phyloP scores from a whole-genome alignment of 2,888 invertebrate genomes.

The Lithophane leautieri region DNA sequence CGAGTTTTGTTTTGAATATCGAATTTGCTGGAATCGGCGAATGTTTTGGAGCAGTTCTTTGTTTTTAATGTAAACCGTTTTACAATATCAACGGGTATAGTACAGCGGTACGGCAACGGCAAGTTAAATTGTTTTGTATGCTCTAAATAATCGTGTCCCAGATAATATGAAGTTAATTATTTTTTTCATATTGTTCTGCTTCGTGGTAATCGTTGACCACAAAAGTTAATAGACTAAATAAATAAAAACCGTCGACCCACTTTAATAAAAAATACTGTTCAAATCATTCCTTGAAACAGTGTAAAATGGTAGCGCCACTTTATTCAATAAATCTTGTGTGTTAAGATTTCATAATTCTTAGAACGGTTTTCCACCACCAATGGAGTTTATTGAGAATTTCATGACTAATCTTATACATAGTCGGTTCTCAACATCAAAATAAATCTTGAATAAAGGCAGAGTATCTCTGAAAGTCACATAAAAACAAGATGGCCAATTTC shows the following conservation, averaged over 20 bases:
- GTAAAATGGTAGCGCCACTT: slow-evolving; percentile 38
- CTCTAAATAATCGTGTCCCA: neutral
- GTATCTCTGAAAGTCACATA: slow-evolving; percentile 36
- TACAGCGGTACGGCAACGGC: neutral
- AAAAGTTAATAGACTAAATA: slow-evolving; percentile 17
- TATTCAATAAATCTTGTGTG: slow-evolving; percentile 51
- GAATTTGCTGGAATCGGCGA: neutral
- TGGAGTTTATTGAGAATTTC: slow-evolving; percentile 55
- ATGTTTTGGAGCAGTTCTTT: slow-evolving; percentile 21
- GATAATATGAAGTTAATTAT: neutral
- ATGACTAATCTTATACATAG: slow-evolving; percentile 63
- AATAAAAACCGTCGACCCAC: slow-evolving; percentile 11
- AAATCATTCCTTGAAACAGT: slow-evolving; percentile 48
- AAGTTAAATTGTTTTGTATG: neutral
- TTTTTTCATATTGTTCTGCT: slow-evolving; percentile 1
- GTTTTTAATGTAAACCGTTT: slow-evolving; percentile 8
- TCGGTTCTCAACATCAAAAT: slow-evolving; percentile 48
- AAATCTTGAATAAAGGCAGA: slow-evolving; percentile 44
- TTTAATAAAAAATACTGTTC: slow-evolving; percentile 1
- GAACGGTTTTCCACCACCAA: slow-evolving; percentile 58
- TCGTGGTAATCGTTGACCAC: neutral
- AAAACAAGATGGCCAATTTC: slow-evolving; percentile 42
- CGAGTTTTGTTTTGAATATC: slow-evolving; percentile 27
- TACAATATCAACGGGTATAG: neutral
- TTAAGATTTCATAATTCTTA: slow-evolving; percentile 48